Evolutionary conservation across 2,888 invertebrate genomes (phyloP).

Genomic region (Dione vanillae): DNA sequence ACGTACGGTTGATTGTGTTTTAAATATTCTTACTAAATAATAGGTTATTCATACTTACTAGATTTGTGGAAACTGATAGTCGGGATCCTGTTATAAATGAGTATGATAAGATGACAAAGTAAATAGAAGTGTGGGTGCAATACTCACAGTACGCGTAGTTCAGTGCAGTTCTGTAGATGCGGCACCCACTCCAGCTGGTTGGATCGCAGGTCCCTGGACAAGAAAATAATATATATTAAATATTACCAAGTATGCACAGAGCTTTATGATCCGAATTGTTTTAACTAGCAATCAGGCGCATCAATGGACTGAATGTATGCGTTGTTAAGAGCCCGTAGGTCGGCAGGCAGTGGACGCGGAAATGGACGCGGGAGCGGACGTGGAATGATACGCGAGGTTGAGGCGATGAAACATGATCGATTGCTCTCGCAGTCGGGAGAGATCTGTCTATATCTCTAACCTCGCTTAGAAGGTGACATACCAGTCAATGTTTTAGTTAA

Average conservation of each 20-base stretch:
- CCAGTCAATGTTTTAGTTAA: background rate
- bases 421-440: background rate
- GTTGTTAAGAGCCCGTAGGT: conserved; percentile 20
- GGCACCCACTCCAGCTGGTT: conserved; percentile 91
- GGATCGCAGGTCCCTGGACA: conserved; percentile 91
- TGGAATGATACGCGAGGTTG: conserved; percentile 16
- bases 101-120: background rate
- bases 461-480: conserved; percentile 21
- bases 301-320: background rate
- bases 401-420: conserved; percentile 21
- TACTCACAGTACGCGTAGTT: conserved; percentile 94
- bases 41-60: background rate
- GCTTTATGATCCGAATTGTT: background rate
- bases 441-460: conserved; percentile 16
- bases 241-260: background rate
- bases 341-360: too few relatives aligned
- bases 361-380: background rate
- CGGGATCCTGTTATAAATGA: background rate
- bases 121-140: background rate
- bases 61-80: too few relatives aligned
- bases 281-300: conserved; percentile 3
- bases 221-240: background rate
- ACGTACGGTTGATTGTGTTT: background rate
- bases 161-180: conserved; percentile 89
- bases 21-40: background rate